phyloP scores from a whole-genome alignment of 2,797 vertebrate genomes.

The Tachyglossus aculeatus region DNA sequence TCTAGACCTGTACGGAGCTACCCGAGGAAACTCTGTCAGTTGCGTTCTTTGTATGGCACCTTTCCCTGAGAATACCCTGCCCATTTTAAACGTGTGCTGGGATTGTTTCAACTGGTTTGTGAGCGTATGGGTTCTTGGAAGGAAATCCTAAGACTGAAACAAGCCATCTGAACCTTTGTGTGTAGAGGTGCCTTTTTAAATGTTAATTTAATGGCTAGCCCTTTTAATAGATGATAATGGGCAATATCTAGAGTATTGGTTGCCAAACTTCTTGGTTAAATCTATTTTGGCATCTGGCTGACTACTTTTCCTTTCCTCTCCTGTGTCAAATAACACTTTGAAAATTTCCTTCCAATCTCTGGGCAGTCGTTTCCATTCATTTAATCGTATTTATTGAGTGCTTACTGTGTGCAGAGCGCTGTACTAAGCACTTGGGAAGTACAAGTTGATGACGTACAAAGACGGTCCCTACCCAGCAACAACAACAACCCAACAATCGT shows the following conservation, averaged over 20 bases:
- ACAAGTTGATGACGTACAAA: too few relatives aligned
- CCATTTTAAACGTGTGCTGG: neutral
- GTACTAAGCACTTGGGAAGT: too few relatives aligned
- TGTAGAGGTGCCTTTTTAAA: neutral
- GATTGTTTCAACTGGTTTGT: slow-evolving; percentile 12
- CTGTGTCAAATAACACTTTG: too few relatives aligned
- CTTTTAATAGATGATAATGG: slow-evolving; percentile 8
- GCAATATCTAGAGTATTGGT: neutral
- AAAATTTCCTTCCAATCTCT: too few relatives aligned
- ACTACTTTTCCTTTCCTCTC: too few relatives aligned
- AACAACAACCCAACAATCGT: too few relatives aligned
- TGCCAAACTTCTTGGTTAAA: neutral
- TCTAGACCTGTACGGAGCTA: neutral
- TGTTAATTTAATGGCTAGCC: neutral
- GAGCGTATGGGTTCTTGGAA: slow-evolving; percentile 1
- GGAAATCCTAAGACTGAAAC: slow-evolving; percentile 2
- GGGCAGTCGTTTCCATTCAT: too few relatives aligned
- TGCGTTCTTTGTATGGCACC: slow-evolving; percentile 7
- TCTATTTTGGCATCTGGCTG: neutral
- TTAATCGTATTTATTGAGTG: too few relatives aligned
- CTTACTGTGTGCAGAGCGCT: too few relatives aligned
- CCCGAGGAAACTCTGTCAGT: neutral
- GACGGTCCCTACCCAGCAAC: too few relatives aligned
- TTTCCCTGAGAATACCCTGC: neutral
- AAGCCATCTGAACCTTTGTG: slow-evolving; percentile 19